Percentiles rank a stretch among this genome's conserved stretches.
These are phyloP conservation scores for Kradibia gibbosae DNA, from an alignment of 1,140 invertebrate species.

Conservation along the genomic window DNA sequence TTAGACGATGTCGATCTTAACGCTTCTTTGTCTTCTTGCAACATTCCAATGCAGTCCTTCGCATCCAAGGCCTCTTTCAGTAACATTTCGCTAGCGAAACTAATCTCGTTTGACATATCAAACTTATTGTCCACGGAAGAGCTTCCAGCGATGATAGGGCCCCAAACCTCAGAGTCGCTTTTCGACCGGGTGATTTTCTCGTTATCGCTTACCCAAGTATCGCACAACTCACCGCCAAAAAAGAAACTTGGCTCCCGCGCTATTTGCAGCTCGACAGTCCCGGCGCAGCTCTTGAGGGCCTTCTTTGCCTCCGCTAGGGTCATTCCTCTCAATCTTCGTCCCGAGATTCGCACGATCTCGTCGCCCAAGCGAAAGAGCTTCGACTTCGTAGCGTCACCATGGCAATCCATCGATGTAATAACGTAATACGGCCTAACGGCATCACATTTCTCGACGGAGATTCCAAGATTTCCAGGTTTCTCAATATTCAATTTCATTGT, in stretches of 20 bases:
- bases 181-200: conserved; percentile 52
- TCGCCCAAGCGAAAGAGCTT: conserved; percentile 75
- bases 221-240: conserved; percentile 55
- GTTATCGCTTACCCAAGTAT: conserved; percentile 56
- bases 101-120: not conserved
- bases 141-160: not conserved
- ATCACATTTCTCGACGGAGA: conserved; percentile 61
- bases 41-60: not conserved
- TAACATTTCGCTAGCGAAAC: not conserved
- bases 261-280: conserved; percentile 62
- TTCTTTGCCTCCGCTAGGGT: conserved; percentile 76
- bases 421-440: conserved; percentile 64
- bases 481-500: conserved; percentile 61
- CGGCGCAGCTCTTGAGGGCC: conserved; percentile 70
- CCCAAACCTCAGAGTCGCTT: conserved; percentile 65
- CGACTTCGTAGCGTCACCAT: conserved; percentile 62
- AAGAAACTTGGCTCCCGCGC: conserved; percentile 42
- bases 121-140: not conserved
- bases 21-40: not conserved
- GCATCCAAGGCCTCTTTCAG: not conserved
- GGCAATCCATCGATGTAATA: conserved; percentile 61
- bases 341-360: conserved; percentile 80
- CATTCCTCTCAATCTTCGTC: conserved; percentile 76
- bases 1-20: not conserved
- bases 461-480: conserved; percentile 57